Evolutionary conservation across 2,797 vertebrate species (phyloP).

Genomic region (Serranus cabrilla): DNA sequence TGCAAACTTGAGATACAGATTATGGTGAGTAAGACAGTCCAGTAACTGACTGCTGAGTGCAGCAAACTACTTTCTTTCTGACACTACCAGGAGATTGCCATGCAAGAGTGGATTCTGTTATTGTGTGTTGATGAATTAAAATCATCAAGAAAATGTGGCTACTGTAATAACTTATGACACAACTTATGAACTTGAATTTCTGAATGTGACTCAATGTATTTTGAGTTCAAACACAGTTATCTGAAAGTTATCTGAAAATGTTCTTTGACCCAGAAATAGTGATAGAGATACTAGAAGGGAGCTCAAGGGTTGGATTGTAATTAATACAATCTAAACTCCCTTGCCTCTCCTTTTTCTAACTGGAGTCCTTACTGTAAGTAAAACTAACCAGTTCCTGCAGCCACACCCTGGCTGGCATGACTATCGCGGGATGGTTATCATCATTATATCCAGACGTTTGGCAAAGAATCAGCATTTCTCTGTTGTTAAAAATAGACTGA

Average conservation of each 20-base stretch:
- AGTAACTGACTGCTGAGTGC: slow-evolving; percentile 3
- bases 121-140: not conserved
- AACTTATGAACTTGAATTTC: not conserved
- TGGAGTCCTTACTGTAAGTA: slow-evolving; percentile 25
- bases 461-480: slow-evolving; percentile 6
- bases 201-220: not conserved
- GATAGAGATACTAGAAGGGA: not conserved
- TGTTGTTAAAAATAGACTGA: slow-evolving; percentile 23
- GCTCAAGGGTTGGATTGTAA: slow-evolving; percentile 17
- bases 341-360: slow-evolving; percentile 34
- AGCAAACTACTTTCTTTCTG: not conserved
- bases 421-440: slow-evolving; percentile 56
- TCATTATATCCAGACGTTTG: slow-evolving; percentile 44
- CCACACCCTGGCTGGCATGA: slow-evolving; percentile 57
- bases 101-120: not conserved
- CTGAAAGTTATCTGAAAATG: slow-evolving; percentile 1
- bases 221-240: not conserved
- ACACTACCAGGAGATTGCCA: not conserved
- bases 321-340: slow-evolving; percentile 7
- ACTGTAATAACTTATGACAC: not conserved
- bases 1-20: slow-evolving; percentile 99
- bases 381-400: slow-evolving; percentile 60
- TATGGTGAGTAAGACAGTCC: slow-evolving; percentile 90
- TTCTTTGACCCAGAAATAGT: slow-evolving; percentile 1
- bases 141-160: not conserved